Base-by-base conservation (phyloP, 2,113 vertebrate genomes). In the Coptodon bakossiorum region DNA sequence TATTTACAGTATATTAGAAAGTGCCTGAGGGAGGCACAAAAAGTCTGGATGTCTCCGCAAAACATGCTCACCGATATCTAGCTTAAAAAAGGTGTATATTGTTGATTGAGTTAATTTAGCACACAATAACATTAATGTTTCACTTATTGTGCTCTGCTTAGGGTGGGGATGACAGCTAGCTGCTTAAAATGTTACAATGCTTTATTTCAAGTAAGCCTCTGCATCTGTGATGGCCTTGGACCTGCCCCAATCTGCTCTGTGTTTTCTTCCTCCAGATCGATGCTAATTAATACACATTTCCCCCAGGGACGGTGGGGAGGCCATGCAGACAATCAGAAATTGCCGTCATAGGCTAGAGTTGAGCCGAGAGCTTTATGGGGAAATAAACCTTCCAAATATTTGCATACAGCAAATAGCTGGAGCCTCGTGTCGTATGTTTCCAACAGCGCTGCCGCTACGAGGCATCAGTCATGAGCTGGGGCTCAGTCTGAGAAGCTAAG, bases 281-380 rank as follows among this genome's bases (percentile, higher is more conserved):
- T 93, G 90, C 84, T 94, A 94, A 96, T 96, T 94, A 93, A 95
- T 92, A 92, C 88, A 84, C 92, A 84, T 87, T 86, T 89, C 86
- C 91, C 87, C 85, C 71, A 43, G 92, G 91, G 90, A 91, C 31
- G 11, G 31, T 43, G 17, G 40, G 34, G 79, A 86, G 83, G 90
- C 84, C 91, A 89, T 59, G 86, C 59, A 29, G 89, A 91, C 85
- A 93, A 91, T 92, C 90, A 89, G 83, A 93, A 91, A 90, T 84
- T 19, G 36, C 80, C 84, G 19, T 79, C 81, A 83, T 85, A 83
- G 81, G 81, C 45, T 40, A 7, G 36, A 13, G 53, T 83, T 59
- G 81, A 82, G 85, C 52, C 27, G 24, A 56, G 73, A 50, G 43
- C 19, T 81, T 48, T 57, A 82, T 40, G 40, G 59, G 54, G 22